These are phyloP conservation scores for Sphenopsis melanotis DNA, from an alignment of 2,797 vertebrate genomes.

Conservation along the genomic window DNA sequence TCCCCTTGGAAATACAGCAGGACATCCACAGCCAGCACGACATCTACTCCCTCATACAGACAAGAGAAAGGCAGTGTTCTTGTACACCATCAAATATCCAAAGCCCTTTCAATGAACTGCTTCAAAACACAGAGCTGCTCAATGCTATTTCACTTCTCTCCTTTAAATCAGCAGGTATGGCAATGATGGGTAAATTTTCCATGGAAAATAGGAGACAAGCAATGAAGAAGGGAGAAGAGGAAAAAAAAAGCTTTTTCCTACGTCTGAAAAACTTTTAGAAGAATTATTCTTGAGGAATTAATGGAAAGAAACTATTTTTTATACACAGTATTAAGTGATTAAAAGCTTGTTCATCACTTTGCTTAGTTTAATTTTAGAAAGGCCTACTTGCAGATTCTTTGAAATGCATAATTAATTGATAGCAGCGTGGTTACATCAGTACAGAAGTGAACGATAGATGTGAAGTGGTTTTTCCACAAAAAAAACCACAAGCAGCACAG, in stretches of 20 bases:
- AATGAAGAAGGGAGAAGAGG: neutral
- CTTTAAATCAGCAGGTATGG: neutral
- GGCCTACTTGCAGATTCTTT: slow-evolving; percentile 49
- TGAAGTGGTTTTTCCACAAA: neutral
- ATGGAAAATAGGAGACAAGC: neutral
- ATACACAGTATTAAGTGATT: slow-evolving; percentile 54
- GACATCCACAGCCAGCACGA: neutral
- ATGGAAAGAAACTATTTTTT: slow-evolving; percentile 62
- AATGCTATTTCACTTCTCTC: fast-evolving
- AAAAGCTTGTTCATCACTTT: slow-evolving; percentile 56
- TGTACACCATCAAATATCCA: neutral
- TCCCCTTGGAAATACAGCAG: neutral
- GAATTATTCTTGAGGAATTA: slow-evolving; percentile 54
- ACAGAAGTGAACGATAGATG: neutral
- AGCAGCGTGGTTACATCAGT: neutral
- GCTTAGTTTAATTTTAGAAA: slow-evolving; percentile 52
- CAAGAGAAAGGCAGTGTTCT: neutral
- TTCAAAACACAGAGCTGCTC: neutral
- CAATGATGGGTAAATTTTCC: neutral
- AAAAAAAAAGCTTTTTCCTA: neutral
- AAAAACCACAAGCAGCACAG: neutral
- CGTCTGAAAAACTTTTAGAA: slow-evolving; percentile 27
- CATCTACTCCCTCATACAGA: fast-evolving
- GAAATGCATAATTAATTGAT: slow-evolving; percentile 42
- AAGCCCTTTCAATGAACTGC: neutral